Evolutionary conservation across 2,113 vertebrate species (phyloP).

Genomic region (Parus major): DNA sequence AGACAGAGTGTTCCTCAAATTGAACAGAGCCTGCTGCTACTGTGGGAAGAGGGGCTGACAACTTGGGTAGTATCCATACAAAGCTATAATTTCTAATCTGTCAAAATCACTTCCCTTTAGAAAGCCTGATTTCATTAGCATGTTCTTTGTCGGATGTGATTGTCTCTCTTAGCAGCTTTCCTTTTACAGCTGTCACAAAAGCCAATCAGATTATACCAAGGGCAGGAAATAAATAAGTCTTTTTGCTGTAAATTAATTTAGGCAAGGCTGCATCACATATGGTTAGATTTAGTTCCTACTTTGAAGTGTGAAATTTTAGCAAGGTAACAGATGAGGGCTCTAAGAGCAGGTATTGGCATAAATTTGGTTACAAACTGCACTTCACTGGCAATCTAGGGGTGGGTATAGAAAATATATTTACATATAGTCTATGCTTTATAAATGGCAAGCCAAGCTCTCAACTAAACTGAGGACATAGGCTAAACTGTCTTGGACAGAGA

Average conservation of each 20-base stretch:
- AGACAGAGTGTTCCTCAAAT: conserved; percentile 68
- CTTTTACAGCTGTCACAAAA: conserved; percentile 65
- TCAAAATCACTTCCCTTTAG: conserved; percentile 75
- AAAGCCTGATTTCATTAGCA: conserved; percentile 75
- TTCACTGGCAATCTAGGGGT: background rate
- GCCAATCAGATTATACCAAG: conserved; percentile 65
- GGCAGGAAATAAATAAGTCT: conserved; percentile 65
- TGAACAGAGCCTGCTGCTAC: conserved; percentile 70
- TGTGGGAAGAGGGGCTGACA: conserved; percentile 66
- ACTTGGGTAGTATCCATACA: conserved; percentile 69
- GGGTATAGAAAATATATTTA: background rate
- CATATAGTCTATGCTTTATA: background rate
- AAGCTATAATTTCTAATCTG: conserved; percentile 76
- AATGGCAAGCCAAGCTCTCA: background rate
- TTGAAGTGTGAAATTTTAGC: background rate
- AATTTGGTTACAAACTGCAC: background rate
- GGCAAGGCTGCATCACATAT: conserved; percentile 16
- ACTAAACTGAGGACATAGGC: background rate
- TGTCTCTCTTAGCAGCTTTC: conserved; percentile 65
- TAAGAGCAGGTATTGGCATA: conserved; percentile 30
- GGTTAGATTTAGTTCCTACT: conserved; percentile 23
- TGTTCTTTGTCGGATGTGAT: conserved; percentile 65
- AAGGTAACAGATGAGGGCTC: background rate
- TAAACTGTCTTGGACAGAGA: background rate
- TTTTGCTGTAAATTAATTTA: conserved; percentile 64